phyloP scores from a whole-genome alignment of 2,113 vertebrate species.

The Cavia aperea region DNA sequence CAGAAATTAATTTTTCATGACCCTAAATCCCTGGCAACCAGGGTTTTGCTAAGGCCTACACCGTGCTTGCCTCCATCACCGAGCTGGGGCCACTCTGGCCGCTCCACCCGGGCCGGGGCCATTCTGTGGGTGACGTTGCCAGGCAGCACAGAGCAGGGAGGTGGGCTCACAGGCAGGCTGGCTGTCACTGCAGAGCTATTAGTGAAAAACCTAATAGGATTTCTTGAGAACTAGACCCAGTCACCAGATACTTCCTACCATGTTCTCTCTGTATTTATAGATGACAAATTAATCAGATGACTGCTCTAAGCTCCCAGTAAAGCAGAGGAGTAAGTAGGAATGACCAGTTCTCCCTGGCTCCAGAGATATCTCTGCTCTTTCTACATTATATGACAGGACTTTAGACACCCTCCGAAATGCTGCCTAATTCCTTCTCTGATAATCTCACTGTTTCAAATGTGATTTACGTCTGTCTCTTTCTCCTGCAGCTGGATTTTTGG shows the following conservation, averaged over 20 bases:
- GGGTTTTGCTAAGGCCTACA: not conserved
- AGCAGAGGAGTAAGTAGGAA: not conserved
- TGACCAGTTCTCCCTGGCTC: not conserved
- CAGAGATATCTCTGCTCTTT: not conserved
- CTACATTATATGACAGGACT: not conserved
- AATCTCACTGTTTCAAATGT: not conserved
- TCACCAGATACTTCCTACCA: not conserved
- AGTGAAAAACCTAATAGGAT: not conserved
- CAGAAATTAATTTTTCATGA: conserved; percentile 15
- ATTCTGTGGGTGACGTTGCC: not conserved
- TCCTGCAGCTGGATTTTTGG: not conserved
- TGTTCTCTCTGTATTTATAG: not conserved
- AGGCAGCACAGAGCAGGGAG: not conserved
- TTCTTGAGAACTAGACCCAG: not conserved
- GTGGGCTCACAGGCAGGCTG: not conserved
- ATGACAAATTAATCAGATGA: not conserved
- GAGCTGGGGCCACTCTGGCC: not conserved
- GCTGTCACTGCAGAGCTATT: not conserved
- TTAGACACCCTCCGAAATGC: not conserved
- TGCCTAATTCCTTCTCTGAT: not conserved
- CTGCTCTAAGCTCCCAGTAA: not conserved
- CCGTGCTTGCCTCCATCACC: not conserved
- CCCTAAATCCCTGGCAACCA: not conserved
- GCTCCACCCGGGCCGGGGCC: not conserved
- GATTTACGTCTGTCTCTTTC: not conserved